phyloP scores from a whole-genome alignment of 2,888 invertebrate species.

The Dasysyrphus albostriatus region DNA sequence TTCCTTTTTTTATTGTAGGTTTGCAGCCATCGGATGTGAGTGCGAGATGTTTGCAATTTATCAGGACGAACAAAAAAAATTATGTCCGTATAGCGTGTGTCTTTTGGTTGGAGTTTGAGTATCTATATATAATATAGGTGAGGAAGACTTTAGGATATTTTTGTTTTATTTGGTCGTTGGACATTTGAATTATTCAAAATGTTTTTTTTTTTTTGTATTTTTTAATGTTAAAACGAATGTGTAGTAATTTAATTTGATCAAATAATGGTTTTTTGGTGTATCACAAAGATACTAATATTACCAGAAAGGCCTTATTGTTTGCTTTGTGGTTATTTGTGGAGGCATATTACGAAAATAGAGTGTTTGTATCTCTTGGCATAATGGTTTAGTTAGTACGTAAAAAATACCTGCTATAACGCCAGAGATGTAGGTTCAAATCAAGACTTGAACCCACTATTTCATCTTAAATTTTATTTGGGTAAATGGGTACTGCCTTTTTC shows the following conservation, averaged over 20 bases:
- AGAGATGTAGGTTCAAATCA: too few species aligned
- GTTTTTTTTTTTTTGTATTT: slow-evolving; percentile 38
- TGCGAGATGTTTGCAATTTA: slow-evolving; percentile 60
- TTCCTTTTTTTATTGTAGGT: slow-evolving; percentile 12
- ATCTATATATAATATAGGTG: background rate
- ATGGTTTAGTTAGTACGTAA: too few species aligned
- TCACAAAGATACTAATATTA: background rate
- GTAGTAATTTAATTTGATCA: slow-evolving; percentile 52
- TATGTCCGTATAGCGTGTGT: slow-evolving; percentile 17
- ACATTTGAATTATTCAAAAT: slow-evolving; percentile 51
- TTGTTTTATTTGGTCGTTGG: slow-evolving; percentile 34
- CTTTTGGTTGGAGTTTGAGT: slow-evolving; percentile 18
- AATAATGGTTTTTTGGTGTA: too few species aligned
- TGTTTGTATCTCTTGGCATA: too few species aligned
- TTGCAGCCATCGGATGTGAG: slow-evolving; percentile 58
- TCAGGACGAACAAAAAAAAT: slow-evolving; percentile 19
- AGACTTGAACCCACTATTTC: too few species aligned
- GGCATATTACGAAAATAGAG: too few species aligned
- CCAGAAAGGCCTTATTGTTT: too few species aligned
- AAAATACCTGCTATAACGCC: too few species aligned
- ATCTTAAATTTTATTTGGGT: too few species aligned
- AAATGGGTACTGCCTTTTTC: too few species aligned
- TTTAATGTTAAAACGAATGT: slow-evolving; percentile 28
- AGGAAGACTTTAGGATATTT: background rate
- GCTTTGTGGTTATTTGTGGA: too few species aligned